These are phyloP conservation scores for Danaus melanippus DNA, from an alignment of 1,140 invertebrate genomes.

Conservation along the genomic window DNA sequence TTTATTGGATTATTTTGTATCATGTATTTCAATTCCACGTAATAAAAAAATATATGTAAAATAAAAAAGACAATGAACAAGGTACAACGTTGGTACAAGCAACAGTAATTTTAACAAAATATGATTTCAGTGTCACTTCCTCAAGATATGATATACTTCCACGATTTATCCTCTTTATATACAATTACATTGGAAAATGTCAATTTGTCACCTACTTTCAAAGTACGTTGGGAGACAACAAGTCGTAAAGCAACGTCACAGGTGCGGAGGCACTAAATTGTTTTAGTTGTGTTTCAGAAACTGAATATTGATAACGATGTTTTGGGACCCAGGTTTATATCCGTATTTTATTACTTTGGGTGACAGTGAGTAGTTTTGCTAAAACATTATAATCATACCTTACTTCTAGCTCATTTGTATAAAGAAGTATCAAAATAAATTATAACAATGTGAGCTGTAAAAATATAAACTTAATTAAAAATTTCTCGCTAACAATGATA, in stretches of 20 bases:
- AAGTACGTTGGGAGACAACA: constrained; percentile 10
- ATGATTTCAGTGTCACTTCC: too few relatives aligned
- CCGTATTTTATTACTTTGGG: constrained; percentile 11
- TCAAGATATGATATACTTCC: too few relatives aligned
- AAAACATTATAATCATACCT: too few relatives aligned
- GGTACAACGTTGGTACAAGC: too few relatives aligned
- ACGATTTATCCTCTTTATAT: too few relatives aligned
- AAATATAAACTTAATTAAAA: constrained; percentile 46
- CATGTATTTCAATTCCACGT: background rate
- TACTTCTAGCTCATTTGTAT: too few relatives aligned
- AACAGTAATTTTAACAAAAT: too few relatives aligned
- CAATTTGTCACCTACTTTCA: constrained; percentile 20
- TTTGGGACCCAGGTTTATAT: constrained; percentile 13
- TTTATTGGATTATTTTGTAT: constrained; percentile 1
- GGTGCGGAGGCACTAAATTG: constrained; percentile 23
- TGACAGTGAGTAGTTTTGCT: background rate
- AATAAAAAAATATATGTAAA: background rate
- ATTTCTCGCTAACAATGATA: constrained; percentile 42
- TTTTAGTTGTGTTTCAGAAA: constrained; percentile 16
- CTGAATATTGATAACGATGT: constrained; percentile 18
- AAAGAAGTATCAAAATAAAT: too few relatives aligned
- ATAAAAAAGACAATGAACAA: background rate
- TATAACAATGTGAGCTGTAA: constrained; percentile 7
- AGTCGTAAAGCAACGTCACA: constrained; percentile 20
- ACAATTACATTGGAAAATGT: constrained; percentile 7